Conservation (phyloP, 2,888 invertebrate species). For the Melieria crassipennis region DNA sequence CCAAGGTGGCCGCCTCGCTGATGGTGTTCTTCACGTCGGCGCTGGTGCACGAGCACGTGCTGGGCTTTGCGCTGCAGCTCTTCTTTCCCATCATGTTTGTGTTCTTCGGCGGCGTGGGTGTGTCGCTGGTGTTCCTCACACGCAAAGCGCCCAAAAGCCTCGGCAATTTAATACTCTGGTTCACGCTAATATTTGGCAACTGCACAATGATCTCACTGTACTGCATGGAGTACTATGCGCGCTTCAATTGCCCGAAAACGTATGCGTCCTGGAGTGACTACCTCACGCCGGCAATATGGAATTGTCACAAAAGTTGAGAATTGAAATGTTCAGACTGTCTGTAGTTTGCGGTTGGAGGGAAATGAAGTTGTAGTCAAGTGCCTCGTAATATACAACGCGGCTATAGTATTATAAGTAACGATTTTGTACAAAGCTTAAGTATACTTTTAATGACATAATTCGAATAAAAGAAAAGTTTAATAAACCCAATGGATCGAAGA, state of each 20-base stretch:
- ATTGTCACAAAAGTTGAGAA: constrained; percentile 50
- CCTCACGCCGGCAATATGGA: constrained; percentile 68
- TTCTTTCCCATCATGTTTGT: constrained; percentile 88
- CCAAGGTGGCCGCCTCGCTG: constrained; percentile 69
- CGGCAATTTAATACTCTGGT: constrained; percentile 88
- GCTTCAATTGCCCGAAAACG: constrained; percentile 53
- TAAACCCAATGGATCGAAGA: no score
- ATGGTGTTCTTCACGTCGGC: constrained; percentile 84
- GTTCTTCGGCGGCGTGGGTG: constrained; percentile 76
- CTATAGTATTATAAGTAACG: no score
- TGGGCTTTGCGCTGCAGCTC: constrained; percentile 81
- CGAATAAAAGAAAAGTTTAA: no score
- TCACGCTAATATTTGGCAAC: constrained; percentile 79
- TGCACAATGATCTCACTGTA: constrained; percentile 75
- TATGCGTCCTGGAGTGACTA: constrained; percentile 52
- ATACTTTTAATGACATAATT: no score
- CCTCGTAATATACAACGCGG: no score
- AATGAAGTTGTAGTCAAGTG: no score
- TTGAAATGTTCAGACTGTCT: no score
- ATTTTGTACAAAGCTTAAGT: no score
- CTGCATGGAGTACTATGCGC: constrained; percentile 75
- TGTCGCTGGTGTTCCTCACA: constrained; percentile 70
- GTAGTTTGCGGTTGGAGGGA: no score
- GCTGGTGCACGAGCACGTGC: constrained; percentile 86
- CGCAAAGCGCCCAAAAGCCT: constrained; percentile 66